Evolutionary conservation across 1,140 invertebrate species (phyloP), one percentile per base, ranked within the genome.

Genomic region (Trichonephila clavata): DNA sequence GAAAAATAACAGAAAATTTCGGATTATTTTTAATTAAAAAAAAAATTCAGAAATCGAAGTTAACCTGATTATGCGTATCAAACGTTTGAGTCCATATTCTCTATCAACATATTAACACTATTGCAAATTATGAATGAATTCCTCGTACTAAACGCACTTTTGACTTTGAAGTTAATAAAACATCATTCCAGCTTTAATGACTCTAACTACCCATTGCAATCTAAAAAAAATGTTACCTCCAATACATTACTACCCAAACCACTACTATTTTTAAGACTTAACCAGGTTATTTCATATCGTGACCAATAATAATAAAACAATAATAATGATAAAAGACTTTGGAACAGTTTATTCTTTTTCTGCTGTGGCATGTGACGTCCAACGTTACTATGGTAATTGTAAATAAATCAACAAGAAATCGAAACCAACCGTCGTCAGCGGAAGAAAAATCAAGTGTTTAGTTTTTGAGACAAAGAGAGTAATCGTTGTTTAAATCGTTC

Each of bases 341-440:
- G 0, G 13, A 13, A 68, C 21, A 10, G n/a, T 24, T 24, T 68
- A 8, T 24, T 20, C 63, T 21, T 7, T n/a, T 1, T 68, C n/a
- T 68, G n/a, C 10, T 27, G 13, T 3, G 8, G 21, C n/a, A 27
- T 10, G 59, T 61, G 57, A 50, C 84, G 16, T 86, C 84, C 20
- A 32, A n/a, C 21, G 84, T 86, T 86, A n/a, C 84, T 27, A 86
- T 86, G 84, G 50, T 24, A 32, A 86, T 32, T 24, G 59, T 61
- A 86, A 86, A 86, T 86, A 86, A 86, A 86, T 86, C 84, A 86
- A 86, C 84, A 86, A 60, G 18, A 57, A 86, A 86, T 86, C 84
- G 57, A 86, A 61, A 18, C 20, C 0, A 27, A 86, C 59, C 4
- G 18, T 2, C 2, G 65, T 8, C 0, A 8, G 21, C n/a, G n/a